A percentile compares a stretch with the other conserved stretches of the same genome.
These are phyloP conservation scores for Argentina silus DNA, from an alignment of 2,797 vertebrate species.

Conservation along the genomic window DNA sequence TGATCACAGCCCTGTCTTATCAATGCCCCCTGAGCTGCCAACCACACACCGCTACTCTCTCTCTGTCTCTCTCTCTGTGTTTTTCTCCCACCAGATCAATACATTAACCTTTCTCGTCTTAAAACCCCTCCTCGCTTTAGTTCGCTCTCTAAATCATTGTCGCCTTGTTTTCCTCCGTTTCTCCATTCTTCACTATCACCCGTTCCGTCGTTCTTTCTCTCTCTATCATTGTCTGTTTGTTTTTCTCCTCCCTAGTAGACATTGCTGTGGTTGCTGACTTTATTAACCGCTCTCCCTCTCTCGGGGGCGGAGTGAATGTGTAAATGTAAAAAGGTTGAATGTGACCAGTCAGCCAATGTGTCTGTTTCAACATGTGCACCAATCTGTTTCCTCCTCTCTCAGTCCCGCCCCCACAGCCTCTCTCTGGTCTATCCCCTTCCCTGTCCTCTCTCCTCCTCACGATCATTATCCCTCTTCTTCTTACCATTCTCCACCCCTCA, in stretches of 20 bases:
- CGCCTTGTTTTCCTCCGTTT: slow-evolving; percentile 44
- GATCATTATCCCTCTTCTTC: not conserved
- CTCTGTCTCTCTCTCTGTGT: slow-evolving; percentile 53
- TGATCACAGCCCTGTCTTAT: not conserved
- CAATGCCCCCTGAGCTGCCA: not conserved
- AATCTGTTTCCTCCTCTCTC: slow-evolving; percentile 54
- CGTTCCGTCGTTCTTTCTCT: slow-evolving; percentile 24
- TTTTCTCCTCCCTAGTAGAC: slow-evolving; percentile 45
- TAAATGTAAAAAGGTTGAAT: slow-evolving; percentile 36
- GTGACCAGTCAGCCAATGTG: slow-evolving; percentile 64
- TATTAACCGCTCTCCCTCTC: slow-evolving; percentile 45
- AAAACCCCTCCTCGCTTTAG: slow-evolving; percentile 53
- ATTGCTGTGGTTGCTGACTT: slow-evolving; percentile 48
- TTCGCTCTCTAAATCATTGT: slow-evolving; percentile 64
- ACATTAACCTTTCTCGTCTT: slow-evolving; percentile 70
- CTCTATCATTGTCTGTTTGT: slow-evolving; percentile 47
- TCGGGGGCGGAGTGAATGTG: slow-evolving; percentile 29
- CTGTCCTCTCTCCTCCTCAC: slow-evolving; percentile 8
- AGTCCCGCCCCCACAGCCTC: not conserved
- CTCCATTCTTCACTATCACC: slow-evolving; percentile 9
- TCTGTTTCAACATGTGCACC: slow-evolving; percentile 62
- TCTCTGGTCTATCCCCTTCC: not conserved
- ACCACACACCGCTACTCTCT: not conserved
- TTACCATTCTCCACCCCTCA: not conserved
- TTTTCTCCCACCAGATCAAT: slow-evolving; percentile 62